A percentile compares a stretch with the other conserved stretches of the same genome.
phyloP scores from a whole-genome alignment of 2,113 vertebrate species.

The Osmerus eperlanus region DNA sequence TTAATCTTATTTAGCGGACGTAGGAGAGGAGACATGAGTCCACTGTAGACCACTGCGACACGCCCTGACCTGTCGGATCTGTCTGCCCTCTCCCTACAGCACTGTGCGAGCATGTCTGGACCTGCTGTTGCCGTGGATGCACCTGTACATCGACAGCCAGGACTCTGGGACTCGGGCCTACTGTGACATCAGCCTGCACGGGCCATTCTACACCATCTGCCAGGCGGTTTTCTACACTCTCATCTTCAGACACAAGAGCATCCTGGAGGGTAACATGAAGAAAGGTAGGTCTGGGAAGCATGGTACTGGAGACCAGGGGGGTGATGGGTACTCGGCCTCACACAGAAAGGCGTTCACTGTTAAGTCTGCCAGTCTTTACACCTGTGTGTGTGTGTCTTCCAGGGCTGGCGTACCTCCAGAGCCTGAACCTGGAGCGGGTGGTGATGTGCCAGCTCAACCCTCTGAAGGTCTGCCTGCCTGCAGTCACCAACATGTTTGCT shows the following conservation, averaged over 20 bases:
- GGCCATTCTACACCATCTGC: slow-evolving; percentile 87
- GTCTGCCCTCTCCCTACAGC: slow-evolving; percentile 53
- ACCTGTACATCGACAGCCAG: slow-evolving; percentile 88
- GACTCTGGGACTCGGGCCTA: slow-evolving; percentile 78
- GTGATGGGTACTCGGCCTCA: too few relatives aligned
- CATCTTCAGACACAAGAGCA: slow-evolving; percentile 85
- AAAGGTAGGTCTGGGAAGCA: slow-evolving; percentile 73
- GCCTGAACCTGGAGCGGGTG: slow-evolving; percentile 91
- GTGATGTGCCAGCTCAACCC: slow-evolving; percentile 97
- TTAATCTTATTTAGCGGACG: too few relatives aligned
- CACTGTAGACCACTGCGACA: too few relatives aligned
- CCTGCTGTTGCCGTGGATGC: slow-evolving; percentile 88
- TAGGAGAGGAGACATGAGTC: too few relatives aligned
- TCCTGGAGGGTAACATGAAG: slow-evolving; percentile 85
- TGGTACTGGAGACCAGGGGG: too few relatives aligned
- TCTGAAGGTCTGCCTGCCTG: slow-evolving; percentile 89
- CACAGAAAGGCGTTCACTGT: too few relatives aligned
- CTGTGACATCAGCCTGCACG: slow-evolving; percentile 88
- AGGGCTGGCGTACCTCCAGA: slow-evolving; percentile 90
- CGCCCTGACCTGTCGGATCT: too few relatives aligned
- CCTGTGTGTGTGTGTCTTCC: slow-evolving; percentile 12
- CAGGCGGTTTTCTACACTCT: slow-evolving; percentile 92
- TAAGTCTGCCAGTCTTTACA: background rate
- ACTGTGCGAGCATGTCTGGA: slow-evolving; percentile 91
- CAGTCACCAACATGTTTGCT: slow-evolving; percentile 89